Conservation (phyloP, 1,140 invertebrate species). For the Galendromus occidentalis region DNA sequence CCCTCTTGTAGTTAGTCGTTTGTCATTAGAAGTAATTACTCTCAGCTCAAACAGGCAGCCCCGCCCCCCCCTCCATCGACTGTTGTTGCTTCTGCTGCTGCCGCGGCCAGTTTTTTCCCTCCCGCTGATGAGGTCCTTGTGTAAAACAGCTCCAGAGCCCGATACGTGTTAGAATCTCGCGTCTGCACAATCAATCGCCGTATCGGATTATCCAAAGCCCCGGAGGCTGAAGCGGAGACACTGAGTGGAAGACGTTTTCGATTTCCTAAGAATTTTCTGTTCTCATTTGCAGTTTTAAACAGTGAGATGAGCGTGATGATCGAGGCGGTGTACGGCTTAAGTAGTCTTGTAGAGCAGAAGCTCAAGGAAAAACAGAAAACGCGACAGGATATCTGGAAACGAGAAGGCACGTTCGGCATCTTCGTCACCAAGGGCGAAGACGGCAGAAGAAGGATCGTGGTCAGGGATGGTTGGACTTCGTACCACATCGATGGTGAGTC, state of each 20-base stretch:
- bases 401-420: constrained; percentile 7
- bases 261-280: background rate
- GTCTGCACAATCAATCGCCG: too few species aligned
- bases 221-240: too few species aligned
- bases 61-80: too few species aligned
- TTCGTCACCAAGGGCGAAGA: constrained; percentile 8
- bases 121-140: too few species aligned
- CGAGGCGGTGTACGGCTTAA: background rate
- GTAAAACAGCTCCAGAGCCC: too few species aligned
- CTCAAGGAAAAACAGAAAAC: constrained; percentile 7
- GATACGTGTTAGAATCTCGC: too few species aligned
- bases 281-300: background rate
- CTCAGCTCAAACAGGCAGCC: too few species aligned
- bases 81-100: too few species aligned
- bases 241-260: too few species aligned
- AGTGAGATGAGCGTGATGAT: constrained; percentile 7
- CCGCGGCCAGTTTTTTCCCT: too few species aligned
- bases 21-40: background rate
- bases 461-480: constrained; percentile 5
- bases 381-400: constrained; percentile 3
- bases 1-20: background rate
- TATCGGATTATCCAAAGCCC: too few species aligned
- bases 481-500: constrained; percentile 11
- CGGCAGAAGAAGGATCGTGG: background rate
- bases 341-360: background rate